A percentile compares a stretch with the other conserved stretches of the same genome.
These are phyloP conservation scores for Halichoerus grypus DNA, from an alignment of 2,113 vertebrate genomes.

Conservation along the genomic window DNA sequence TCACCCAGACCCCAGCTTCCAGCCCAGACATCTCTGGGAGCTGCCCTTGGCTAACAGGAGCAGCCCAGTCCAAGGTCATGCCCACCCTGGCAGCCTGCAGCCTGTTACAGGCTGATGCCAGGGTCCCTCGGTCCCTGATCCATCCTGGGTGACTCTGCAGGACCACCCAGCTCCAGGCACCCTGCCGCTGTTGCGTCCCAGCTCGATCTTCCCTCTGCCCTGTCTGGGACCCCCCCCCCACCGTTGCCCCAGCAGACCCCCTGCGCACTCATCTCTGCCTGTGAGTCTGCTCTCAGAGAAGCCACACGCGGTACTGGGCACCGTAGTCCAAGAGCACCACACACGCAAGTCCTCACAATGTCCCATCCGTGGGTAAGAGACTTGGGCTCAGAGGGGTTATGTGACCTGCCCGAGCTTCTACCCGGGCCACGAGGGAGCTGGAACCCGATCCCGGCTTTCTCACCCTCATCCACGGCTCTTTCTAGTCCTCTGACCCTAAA, in stretches of 20 bases:
- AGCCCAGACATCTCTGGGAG: not conserved
- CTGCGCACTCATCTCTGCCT: not conserved
- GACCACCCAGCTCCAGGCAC: not conserved
- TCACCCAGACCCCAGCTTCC: not conserved
- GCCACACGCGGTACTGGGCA: not conserved
- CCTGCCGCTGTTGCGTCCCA: fast-evolving
- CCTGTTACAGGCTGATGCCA: not conserved
- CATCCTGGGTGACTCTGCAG: too few relatives aligned
- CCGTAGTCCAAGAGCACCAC: not conserved
- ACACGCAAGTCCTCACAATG: fast-evolving
- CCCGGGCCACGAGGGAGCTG: too few relatives aligned
- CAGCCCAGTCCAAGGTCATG: too few relatives aligned
- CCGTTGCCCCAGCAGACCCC: not conserved
- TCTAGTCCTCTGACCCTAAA: not conserved
- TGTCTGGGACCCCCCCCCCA: fast-evolving
- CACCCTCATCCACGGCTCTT: not conserved
- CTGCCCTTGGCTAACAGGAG: not conserved
- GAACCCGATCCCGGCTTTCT: not conserved
- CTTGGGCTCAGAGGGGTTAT: not conserved
- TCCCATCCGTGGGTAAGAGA: not conserved
- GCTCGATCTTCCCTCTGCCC: fast-evolving
- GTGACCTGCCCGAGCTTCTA: fast-evolving
- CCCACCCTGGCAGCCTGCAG: too few relatives aligned
- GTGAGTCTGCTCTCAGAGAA: not conserved
- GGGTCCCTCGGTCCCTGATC: not conserved